Evolutionary conservation across 2,888 invertebrate species (phyloP), one percentile per base, ranked within the genome.

Genomic region (Ennomos fuscantarius): DNA sequence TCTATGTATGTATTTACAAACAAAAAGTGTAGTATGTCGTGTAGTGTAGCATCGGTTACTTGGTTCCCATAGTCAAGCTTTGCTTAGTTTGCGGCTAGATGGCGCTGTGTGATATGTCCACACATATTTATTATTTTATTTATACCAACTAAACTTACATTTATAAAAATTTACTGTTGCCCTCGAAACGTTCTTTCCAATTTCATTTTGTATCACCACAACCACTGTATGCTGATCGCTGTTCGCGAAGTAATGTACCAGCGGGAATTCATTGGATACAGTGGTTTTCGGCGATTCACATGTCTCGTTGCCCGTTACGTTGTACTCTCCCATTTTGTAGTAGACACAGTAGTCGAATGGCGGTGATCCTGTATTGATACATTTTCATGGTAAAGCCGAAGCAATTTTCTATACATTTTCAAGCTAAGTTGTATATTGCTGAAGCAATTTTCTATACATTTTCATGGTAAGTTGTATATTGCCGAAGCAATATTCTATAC

Each of bases 151-250:
- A 8, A 24, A 75, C 81, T 81, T 85, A 97, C 97, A 96, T 94
- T 97, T 95, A 83, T 97, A 97, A 77, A 97, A 95, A 78, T 95
- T 96, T 41, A 98, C 94, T 9, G 95, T 95, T 10, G 96, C 93
- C 53, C 95, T 95, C 57, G 94, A 94, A 6, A 96, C 93, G 41
- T 92, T 90, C 70, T 93, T 95, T 3, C 95, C 95, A 9, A 98
- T 93, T 62, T 96, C 95, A 85, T 98, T 98, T 57, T 94, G 93
- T 24, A 98, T 92, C 37, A 97, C 94, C 43, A 97, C 94, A 10
- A 97, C 84, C n/a, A 97, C 93, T 0, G 97, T 96, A 75, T 96
- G 95, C 57, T 94, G 94, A 35, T 95, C 94, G n/a, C 94, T 93
- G 40, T 94, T 94, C 1, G 93, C 86, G 72, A 97, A 96, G 74